These are phyloP conservation scores for Pyralis farinalis DNA, from an alignment of 2,888 invertebrate genomes.

Conservation along the genomic window DNA sequence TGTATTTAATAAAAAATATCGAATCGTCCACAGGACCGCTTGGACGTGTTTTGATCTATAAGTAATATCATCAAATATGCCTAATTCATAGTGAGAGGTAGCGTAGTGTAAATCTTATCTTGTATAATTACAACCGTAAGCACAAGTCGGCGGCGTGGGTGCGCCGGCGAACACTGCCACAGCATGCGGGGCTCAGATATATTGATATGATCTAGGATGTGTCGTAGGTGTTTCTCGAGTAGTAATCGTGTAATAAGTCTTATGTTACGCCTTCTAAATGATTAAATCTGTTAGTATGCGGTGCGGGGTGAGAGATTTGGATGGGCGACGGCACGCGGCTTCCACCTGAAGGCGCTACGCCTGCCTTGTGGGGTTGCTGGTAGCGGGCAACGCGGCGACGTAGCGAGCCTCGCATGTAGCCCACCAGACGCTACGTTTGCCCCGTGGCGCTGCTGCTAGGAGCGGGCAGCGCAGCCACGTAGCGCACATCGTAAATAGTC, in stretches of 20 bases:
- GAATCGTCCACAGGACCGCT: constrained; percentile 52
- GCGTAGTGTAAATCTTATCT: constrained; percentile 67
- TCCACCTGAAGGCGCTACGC: constrained; percentile 23
- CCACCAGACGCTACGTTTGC: constrained; percentile 25
- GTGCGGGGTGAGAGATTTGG: constrained; percentile 18
- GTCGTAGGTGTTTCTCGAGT: constrained; percentile 78
- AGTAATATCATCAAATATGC: constrained; percentile 65
- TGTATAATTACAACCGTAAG: constrained; percentile 51
- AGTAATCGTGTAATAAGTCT: constrained; percentile 77
- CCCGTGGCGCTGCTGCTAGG: constrained; percentile 17
- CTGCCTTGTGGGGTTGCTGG: constrained; percentile 22
- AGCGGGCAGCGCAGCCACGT: constrained; percentile 19
- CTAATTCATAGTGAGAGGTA: constrained; percentile 75
- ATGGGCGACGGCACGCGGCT: constrained; percentile 11
- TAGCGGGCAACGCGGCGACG: constrained; percentile 17
- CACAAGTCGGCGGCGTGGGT: constrained; percentile 35
- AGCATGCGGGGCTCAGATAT: constrained; percentile 62
- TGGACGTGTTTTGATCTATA: constrained; percentile 57
- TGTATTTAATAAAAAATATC: constrained; percentile 33
- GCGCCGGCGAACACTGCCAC: constrained; percentile 54
- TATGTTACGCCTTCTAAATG: constrained; percentile 74
- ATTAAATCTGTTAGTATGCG: constrained; percentile 47
- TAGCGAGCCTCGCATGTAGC: constrained; percentile 22
- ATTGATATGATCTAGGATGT: constrained; percentile 81
- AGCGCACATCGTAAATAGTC: constrained; percentile 21